Conservation (phyloP, 2,113 vertebrate species). For the Saccopteryx bilineata region DNA sequence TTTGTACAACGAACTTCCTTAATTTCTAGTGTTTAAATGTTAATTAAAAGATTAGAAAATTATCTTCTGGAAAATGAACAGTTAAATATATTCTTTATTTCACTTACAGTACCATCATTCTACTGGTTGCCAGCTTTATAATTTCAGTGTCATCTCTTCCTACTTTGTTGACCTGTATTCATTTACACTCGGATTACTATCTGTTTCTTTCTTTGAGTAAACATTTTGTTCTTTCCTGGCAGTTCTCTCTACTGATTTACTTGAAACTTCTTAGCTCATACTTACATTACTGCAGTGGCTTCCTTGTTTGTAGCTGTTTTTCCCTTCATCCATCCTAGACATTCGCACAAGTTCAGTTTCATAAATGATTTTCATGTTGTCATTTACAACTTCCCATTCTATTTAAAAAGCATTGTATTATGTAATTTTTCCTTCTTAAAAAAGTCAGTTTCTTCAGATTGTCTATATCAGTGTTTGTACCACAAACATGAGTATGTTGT, state of each 20-base stretch:
- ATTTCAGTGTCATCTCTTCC: background rate
- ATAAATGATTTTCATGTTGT: background rate
- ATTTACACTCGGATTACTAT: background rate
- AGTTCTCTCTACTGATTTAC: background rate
- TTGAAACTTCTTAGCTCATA: background rate
- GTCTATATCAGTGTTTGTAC: background rate
- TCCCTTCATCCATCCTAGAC: background rate
- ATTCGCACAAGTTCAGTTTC: background rate
- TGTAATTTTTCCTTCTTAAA: background rate
- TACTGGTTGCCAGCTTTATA: background rate
- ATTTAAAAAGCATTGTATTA: background rate
- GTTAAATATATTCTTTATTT: background rate
- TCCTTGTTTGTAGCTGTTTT: background rate
- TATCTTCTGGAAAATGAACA: background rate
- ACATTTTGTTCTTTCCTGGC: background rate
- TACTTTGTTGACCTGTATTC: background rate
- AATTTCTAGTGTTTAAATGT: constrained; percentile 17
- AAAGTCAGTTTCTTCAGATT: background rate
- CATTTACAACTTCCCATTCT: constrained; percentile 14
- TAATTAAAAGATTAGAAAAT: constrained; percentile 15
- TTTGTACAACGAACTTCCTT: background rate
- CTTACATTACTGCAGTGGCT: background rate
- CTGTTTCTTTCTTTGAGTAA: background rate
- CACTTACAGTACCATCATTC: background rate
- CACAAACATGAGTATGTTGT: background rate